Evolutionary conservation across 2,113 vertebrate genomes (phyloP).

Genomic region (Coptodon bakossiorum): DNA sequence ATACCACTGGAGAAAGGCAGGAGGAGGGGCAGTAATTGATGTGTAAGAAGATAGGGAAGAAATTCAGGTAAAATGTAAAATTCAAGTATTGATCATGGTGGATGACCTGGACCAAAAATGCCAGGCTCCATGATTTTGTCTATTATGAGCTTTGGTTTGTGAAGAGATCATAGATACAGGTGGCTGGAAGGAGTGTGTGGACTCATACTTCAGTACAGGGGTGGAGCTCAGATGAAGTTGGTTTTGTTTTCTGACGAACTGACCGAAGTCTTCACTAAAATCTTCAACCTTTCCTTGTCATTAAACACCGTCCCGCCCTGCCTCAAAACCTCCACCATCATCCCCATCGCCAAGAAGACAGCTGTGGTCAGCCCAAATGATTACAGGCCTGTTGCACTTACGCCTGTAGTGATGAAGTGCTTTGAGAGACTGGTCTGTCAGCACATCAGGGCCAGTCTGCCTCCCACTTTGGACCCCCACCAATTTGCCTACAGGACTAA

Average conservation of each 20-base stretch:
- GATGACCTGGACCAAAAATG: not conserved
- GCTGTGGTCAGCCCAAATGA: too few species aligned
- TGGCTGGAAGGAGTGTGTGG: not conserved
- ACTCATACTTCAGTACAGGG: not conserved
- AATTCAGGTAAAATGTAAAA: not conserved
- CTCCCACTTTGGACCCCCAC: too few species aligned
- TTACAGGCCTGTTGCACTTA: too few species aligned
- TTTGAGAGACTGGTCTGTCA: too few species aligned
- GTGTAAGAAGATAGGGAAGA: not conserved
- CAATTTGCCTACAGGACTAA: too few species aligned
- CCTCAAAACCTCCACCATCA: too few species aligned
- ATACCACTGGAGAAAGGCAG: not conserved
- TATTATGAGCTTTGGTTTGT: not conserved
- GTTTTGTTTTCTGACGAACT: not conserved
- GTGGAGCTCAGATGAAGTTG: not conserved
- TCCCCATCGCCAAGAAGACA: too few species aligned
- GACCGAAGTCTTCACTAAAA: too few species aligned
- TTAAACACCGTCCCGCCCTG: too few species aligned
- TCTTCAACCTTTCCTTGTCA: too few species aligned
- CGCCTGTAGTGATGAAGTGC: too few species aligned
- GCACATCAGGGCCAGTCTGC: too few species aligned
- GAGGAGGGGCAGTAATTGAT: not conserved
- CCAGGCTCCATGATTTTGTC: not conserved
- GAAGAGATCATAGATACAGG: not conserved
- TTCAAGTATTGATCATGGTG: not conserved